Evolutionary conservation across 2,888 invertebrate species (phyloP), one percentile per base, ranked within the genome.

Genomic region (Heliothis peltigera): DNA sequence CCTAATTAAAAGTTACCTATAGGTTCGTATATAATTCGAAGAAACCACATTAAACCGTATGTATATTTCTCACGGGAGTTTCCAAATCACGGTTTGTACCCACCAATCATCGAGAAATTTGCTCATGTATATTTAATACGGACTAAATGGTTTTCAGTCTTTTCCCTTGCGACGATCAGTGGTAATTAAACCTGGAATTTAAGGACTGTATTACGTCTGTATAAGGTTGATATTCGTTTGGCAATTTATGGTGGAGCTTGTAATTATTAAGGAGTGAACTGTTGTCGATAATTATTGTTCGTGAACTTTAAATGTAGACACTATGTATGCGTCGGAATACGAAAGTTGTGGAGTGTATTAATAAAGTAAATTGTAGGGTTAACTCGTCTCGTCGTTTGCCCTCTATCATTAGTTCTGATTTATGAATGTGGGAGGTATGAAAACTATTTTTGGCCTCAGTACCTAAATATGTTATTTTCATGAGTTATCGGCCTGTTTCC

Each of bases 111-210:
- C 70, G 62, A 75, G 86, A 89, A 89, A 90, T 87, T 88, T 87
- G 88, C 87, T 89, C 91, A 89, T 94, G 87, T 88, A 93, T 91
- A 87, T 91, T 94, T 93, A 87, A 93, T 92, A 79, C 42, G 74
- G 86, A 82, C 86, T 92, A 94, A 95, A 94, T 90, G 92, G 91
- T 92, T 91, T 91, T 91, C 85, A 89, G 91, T 84, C 87, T 89
- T 89, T 92, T 92, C 93, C 91, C 92, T 80, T 70, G 89, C 79
- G 91, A 88, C 88, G 85, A 88, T 88, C 85, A 82, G 79, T 66
- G 82, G 80, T 89, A 91, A 91, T 92, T 91, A 91, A 84, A 70
- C 67, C 57, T 39, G 67, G 66, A 73, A 74, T 67, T 51, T 61
- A 47, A 65, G 61, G 57, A 60, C 72, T 77, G 79, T 90, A 87